Percentiles rank a stretch among this genome's conserved stretches.
These are phyloP conservation scores for Balaenoptera acutorostrata DNA, from an alignment of 2,113 vertebrate species.

Conservation along the genomic window DNA sequence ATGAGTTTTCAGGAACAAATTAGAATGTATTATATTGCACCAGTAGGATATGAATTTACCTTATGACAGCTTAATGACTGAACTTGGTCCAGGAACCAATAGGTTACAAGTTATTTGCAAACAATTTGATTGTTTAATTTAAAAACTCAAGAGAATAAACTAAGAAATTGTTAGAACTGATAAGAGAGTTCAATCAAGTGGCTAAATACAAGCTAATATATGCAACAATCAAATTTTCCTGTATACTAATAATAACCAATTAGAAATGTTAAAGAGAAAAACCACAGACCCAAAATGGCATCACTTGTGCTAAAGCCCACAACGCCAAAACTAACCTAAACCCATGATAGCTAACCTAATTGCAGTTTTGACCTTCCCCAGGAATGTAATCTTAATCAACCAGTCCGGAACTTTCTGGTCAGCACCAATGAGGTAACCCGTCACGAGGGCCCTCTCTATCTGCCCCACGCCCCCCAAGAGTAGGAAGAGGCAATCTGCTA, in stretches of 20 bases:
- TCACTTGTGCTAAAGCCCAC: not conserved
- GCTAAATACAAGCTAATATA: not conserved
- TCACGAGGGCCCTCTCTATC: not conserved
- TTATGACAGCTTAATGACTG: conserved; percentile 13
- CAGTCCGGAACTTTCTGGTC: not conserved
- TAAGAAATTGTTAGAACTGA: not conserved
- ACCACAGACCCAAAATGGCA: not conserved
- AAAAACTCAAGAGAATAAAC: conserved; percentile 3
- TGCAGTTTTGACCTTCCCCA: not conserved
- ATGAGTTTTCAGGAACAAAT: conserved; percentile 26
- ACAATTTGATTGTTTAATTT: not conserved
- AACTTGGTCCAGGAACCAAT: not conserved
- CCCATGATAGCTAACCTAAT: not conserved
- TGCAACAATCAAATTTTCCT: not conserved
- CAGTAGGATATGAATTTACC: not conserved
- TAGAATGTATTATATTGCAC: not conserved
- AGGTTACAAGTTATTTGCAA: not conserved
- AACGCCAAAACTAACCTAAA: not conserved
- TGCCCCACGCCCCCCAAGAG: not conserved
- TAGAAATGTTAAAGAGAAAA: not conserved
- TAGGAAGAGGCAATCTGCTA: not conserved
- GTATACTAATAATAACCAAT: not conserved
- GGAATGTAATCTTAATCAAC: not conserved
- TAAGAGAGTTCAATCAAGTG: not conserved
- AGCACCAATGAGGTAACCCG: not conserved